Base-by-base conservation (phyloP, 1,140 invertebrate genomes). In the Eueides isabella region DNA sequence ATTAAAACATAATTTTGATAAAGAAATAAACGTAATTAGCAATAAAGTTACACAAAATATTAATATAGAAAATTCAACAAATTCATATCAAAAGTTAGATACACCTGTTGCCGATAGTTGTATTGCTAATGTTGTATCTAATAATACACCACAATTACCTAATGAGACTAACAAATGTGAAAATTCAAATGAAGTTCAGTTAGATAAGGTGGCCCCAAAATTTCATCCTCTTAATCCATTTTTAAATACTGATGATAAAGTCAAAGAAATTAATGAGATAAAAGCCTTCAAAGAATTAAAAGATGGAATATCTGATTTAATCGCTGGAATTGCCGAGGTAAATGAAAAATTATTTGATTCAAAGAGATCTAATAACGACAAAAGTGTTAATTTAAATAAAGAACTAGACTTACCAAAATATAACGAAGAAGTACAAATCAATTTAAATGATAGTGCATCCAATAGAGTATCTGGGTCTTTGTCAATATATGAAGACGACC, bases 201-300 rank as follows among this genome's bases (percentile, higher is more conserved):
- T 67, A 26, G 72, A 88, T 33, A 69, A 65, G 70, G 26, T 77
- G 9, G 30, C 64, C 9, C 69, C 74, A 6, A 71, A 77, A 64
- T 82, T 79, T 19, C 88, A 90, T 77, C 85, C 88, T 23, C 75
- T 88, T 7, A 92, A 92, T 74, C 90, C 91, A 11, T 91, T 91
- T 64, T 81, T 91, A 61, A 91, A 86, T 71, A 77, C 80, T 61
- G 84, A 90, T 44, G 84, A 89, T 72, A 89, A 88, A 82, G 77
- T 91, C 41, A 88, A 92, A 76, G 89, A 90, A 78, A 85, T 94
- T 30, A 91, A 93, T 76, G 93, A 92, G 83, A 92, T 94, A 44
- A 90, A 92, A 67, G 92, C 92, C 48, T 94, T 94, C 64, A 92
- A 92, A 82, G 92, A 94, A 85, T 81, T 94, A 63, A 92, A 93